These are phyloP conservation scores for Nycticorax nycticorax DNA, from an alignment of 2,113 vertebrate species.

Conservation along the genomic window DNA sequence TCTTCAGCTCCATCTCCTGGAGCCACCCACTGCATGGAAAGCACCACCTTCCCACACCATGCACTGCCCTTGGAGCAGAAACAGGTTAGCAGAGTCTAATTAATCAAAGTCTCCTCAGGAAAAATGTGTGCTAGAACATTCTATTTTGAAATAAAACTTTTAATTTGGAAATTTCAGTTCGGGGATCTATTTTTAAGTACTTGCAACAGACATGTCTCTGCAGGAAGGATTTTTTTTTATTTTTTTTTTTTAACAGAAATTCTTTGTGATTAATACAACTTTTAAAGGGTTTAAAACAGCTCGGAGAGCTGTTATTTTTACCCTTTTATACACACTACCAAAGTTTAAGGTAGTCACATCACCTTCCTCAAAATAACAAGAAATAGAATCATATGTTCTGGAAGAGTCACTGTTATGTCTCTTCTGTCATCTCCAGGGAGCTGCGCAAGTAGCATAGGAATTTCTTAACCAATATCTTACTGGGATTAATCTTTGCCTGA, in stretches of 20 bases:
- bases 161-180: not conserved
- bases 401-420: not conserved
- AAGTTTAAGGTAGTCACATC: not conserved
- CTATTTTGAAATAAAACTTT: not conserved
- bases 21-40: not conserved
- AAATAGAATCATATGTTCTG: not conserved
- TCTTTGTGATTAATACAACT: not conserved
- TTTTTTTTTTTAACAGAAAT: not conserved
- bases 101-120: not conserved
- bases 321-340: not conserved
- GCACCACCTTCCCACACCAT: not conserved
- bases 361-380: not conserved
- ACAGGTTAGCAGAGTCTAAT: not conserved
- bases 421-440: not conserved
- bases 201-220: not conserved
- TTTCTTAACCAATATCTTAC: not conserved
- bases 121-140: not conserved
- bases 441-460: not conserved
- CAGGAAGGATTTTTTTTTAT: not conserved
- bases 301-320: not conserved
- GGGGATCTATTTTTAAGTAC: not conserved
- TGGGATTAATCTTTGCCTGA: not conserved
- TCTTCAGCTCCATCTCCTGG: slow-evolving; percentile 28
- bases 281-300: not conserved
- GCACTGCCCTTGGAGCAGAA: not conserved